Conservation (phyloP, 2,113 vertebrate species). For the Willisornis vidua region DNA sequence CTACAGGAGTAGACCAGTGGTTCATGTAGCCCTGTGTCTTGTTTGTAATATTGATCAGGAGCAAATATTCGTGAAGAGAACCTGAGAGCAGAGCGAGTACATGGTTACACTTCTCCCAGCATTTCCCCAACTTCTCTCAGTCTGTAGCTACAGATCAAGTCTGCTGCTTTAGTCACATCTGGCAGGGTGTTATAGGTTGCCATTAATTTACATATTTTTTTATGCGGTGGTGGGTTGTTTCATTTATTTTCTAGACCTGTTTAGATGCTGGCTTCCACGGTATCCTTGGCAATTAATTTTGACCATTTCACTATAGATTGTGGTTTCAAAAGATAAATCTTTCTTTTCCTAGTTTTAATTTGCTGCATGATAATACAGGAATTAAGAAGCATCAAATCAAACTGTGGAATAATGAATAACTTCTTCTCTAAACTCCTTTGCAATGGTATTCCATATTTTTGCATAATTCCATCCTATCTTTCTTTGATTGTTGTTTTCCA, state of each 20-base stretch:
- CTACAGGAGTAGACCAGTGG: background rate
- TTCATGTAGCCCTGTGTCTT: background rate
- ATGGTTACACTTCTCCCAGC: background rate
- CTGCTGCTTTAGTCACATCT: background rate
- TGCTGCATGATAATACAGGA: background rate
- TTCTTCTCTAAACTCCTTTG: background rate
- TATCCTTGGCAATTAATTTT: background rate
- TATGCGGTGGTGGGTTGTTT: background rate
- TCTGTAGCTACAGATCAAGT: background rate
- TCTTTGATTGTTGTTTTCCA: background rate
- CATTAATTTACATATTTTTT: background rate
- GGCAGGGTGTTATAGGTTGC: background rate
- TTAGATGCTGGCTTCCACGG: background rate
- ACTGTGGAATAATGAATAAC: background rate
- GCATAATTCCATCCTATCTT: background rate
- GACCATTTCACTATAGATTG: background rate
- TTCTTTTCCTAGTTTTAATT: background rate
- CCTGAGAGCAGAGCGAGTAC: background rate
- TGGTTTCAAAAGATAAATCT: background rate
- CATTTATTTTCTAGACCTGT: background rate
- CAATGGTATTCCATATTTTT: background rate
- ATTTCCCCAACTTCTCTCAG: background rate
- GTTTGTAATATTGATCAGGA: background rate
- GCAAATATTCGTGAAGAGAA: background rate
- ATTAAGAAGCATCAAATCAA: background rate